Base-by-base conservation (phyloP, 2,888 invertebrate species). In the Leucophenga montana region DNA sequence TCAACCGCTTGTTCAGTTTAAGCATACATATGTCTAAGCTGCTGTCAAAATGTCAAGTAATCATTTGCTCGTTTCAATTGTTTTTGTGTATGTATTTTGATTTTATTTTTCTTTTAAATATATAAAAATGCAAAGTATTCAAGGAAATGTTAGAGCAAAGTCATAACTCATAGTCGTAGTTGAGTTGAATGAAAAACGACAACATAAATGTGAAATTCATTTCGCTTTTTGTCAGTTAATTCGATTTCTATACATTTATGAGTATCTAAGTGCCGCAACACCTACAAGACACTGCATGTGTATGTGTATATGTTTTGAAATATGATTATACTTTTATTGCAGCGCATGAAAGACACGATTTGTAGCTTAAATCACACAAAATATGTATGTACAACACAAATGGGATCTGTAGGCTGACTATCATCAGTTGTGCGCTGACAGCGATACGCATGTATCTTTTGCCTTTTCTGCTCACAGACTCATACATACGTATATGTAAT, bases 41-140 rank as follows among this genome's bases (percentile, higher is more conserved):
- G 68, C 54, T 56, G 67, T 57, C 70, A 70, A 46, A 27, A 18
- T 70, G 70, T 66, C 70, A 70, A 66, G 62, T 33, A 59, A 59
- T 31, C 33, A 59, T 59, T 59, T 59, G 27, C 33, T 59, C 13
- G n/a, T 16, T 27, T 22, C 57, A 57, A 27, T 57, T 14, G 27
- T 57, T 54, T 57, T 57, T 31, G 4, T 27, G 1, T 22, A 14
- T 13, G 16, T 2, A 62, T 46, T 62, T 62, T 16, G 44, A 14
- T 46, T n/a, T 22, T n/a, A n/a, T n/a, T 50, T 50, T 50, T 50
- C 50, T 8, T n/a, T 50, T 50, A 39, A 59, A 59, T 31, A 57
- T 18, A 18, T 22, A 54, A 39, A 56, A 14, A 31, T 50, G 16
- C n/a, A 5, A 27, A 14, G 27, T 27, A 27, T 27, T 27, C 27